These are phyloP conservation scores for Anastrepha obliqua DNA, from an alignment of 1,140 invertebrate species.

Conservation along the genomic window DNA sequence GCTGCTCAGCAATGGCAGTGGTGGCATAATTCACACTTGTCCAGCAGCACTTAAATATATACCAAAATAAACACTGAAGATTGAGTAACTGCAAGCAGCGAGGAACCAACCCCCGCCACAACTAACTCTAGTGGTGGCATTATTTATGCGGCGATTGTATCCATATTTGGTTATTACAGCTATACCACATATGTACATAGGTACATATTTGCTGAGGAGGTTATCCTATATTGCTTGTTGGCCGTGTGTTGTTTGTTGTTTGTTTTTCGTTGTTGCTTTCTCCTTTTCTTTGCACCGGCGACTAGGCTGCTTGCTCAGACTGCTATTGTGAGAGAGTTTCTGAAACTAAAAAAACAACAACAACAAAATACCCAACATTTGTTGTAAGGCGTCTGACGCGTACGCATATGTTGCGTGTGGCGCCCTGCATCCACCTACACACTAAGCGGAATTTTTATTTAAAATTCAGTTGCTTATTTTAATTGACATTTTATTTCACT, in stretches of 20 bases:
- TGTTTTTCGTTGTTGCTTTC: neutral
- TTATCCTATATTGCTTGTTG: conserved; percentile 21
- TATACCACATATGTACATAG: neutral
- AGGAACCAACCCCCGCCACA: neutral
- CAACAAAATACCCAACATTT: neutral
- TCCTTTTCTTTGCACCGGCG: conserved; percentile 28
- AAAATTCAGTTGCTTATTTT: neutral
- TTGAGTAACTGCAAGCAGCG: neutral
- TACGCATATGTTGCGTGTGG: neutral
- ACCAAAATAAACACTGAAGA: conserved; percentile 2
- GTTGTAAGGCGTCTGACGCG: neutral
- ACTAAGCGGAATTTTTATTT: neutral
- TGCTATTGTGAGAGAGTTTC: neutral
- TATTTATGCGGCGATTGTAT: neutral
- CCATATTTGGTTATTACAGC: conserved; percentile 44
- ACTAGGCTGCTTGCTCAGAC: neutral
- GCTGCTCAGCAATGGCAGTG: neutral
- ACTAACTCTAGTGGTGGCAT: conserved; percentile 28
- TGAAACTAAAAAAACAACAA: neutral
- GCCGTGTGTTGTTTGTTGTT: neutral
- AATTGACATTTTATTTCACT: neutral
- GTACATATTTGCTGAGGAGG: neutral
- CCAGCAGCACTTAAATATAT: neutral
- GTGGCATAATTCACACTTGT: conserved; percentile 42
- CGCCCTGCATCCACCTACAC: conserved; percentile 5